Base-by-base conservation (phyloP, 2,888 invertebrate species). In the Dendrolimus houi region DNA sequence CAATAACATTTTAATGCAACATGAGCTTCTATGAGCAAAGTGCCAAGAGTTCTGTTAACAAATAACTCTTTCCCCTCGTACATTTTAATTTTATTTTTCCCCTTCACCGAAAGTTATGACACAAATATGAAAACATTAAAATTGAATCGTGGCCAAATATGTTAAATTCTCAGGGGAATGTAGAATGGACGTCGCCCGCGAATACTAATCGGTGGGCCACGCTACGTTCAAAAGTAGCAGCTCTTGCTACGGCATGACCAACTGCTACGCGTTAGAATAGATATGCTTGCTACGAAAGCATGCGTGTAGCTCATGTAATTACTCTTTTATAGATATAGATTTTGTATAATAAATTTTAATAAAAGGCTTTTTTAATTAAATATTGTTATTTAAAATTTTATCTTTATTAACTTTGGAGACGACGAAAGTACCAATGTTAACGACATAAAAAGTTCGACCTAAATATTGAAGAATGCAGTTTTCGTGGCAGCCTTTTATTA, bases 91-190 rank as follows among this genome's bases (percentile, higher is more conserved):
- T 85, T 84, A 79, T 85, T 83, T 47, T 83, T 79, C 77, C 76
- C 78, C 77, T 85, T 83, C 77, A 77, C 78, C 66, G 70, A 82
- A 86, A 86, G 79, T 85, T 87, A 85, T 84, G 83, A 83, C 84
- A 84, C 79, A 85, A 85, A 83, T 85, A 82, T 83, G 83, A 83
- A 85, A 83, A 84, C 80, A 87, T 85, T 85, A 82, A 84, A 86
- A 87, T 89, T 88, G 83, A 88, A 86, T 81, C 78, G 77, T 72
- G 69, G 85, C 84, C 86, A 88, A 87, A 86, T 85, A 84, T 85
- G 83, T 83, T 84, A 83, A 82, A 76, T 81, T 82, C 66, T 79
- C 70, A 68, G 76, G 75, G 74, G 79, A 79, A 82, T 80, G 75
- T 72, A 72, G 76, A 73, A 72, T 69, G 72, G 73, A 71, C 47